phyloP scores from a whole-genome alignment of 2,113 vertebrate genomes.

The Acinonyx jubatus region DNA sequence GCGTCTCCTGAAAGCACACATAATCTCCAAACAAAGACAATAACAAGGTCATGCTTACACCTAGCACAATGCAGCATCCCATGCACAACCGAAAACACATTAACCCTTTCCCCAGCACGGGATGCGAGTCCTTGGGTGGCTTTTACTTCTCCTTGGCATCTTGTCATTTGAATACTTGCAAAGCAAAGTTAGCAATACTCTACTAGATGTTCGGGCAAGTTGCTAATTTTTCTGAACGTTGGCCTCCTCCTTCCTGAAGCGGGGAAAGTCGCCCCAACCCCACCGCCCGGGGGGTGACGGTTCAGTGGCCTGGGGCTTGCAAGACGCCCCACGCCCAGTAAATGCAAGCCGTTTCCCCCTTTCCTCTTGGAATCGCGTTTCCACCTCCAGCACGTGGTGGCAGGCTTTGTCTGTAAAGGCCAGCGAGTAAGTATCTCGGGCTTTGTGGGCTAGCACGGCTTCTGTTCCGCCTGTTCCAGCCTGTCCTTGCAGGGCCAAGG shows the following conservation, averaged over 20 bases:
- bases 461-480: neutral
- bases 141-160: fast-evolving
- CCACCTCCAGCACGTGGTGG: neutral
- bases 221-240: neutral
- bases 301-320: fast-evolving
- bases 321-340: neutral
- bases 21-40: neutral
- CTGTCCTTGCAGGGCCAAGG: neutral
- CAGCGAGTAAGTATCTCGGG: no score
- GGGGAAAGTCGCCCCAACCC: neutral
- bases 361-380: neutral
- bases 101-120: neutral
- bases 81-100: fast-evolving
- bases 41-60: neutral
- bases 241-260: neutral
- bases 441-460: fast-evolving
- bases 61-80: fast-evolving
- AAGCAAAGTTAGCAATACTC: fast-evolving
- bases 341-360: fast-evolving
- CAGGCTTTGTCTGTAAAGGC: neutral
- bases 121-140: no score
- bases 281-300: neutral
- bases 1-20: no score
- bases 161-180: fast-evolving
- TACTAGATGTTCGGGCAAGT: neutral